Evolutionary conservation across 1,140 invertebrate species (phyloP).

Genomic region (Drosophila fuyamai): DNA sequence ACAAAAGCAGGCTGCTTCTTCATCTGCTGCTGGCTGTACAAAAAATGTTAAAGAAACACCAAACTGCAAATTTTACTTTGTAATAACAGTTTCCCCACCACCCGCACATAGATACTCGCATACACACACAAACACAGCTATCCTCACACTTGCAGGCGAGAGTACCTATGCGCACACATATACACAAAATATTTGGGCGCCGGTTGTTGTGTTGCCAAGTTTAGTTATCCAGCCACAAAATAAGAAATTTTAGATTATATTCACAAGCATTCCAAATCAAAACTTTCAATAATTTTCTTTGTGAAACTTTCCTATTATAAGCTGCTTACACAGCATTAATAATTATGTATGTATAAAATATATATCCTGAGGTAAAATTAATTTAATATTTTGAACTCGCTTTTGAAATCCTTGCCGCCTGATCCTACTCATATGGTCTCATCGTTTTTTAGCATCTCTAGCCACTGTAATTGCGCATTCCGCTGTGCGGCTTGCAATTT

Average conservation of each 20-base stretch:
- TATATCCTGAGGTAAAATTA: no score
- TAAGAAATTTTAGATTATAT: not conserved
- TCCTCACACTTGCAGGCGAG: constrained; percentile 4
- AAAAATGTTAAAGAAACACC: constrained; percentile 46
- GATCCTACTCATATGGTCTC: constrained; percentile 44
- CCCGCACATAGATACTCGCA: constrained; percentile 8
- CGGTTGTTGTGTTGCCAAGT: constrained; percentile 35
- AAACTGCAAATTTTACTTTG: constrained; percentile 62
- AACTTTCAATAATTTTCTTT: no score
- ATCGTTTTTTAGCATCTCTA: constrained; percentile 43
- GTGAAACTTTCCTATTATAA: no score
- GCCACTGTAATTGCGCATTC: constrained; percentile 58
- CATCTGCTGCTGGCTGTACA: not conserved
- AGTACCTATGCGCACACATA: constrained; percentile 29
- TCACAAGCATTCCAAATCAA: not conserved
- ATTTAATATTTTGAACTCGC: no score
- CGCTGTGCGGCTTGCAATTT: constrained; percentile 58
- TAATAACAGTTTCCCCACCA: constrained; percentile 54
- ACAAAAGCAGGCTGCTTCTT: constrained; percentile 17
- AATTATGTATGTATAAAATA: no score
- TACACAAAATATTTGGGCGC: constrained; percentile 31
- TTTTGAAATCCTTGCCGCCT: constrained; percentile 22
- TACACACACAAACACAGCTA: constrained; percentile 1
- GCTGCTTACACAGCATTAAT: no score
- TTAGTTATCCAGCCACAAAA: constrained; percentile 21